phyloP scores from a whole-genome alignment of 2,113 vertebrate species.

The Sinocyclocheilus grahami region DNA sequence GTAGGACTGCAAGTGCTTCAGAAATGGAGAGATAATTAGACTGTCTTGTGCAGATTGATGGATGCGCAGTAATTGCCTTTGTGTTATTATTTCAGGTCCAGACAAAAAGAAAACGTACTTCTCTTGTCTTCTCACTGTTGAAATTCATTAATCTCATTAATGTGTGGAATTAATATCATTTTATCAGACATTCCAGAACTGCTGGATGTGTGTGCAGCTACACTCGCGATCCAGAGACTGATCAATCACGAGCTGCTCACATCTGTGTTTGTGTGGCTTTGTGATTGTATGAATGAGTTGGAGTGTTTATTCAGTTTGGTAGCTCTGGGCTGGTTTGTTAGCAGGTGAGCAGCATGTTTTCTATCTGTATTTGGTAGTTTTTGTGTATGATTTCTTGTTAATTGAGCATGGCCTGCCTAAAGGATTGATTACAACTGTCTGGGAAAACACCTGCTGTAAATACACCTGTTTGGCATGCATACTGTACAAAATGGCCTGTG shows the following conservation, averaged over 20 bases:
- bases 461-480: constrained; percentile 76
- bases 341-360: constrained; percentile 26
- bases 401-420: neutral
- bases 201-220: constrained; percentile 81
- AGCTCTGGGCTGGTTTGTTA: constrained; percentile 14
- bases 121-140: constrained; percentile 80
- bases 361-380: constrained; percentile 60
- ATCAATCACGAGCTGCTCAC: constrained; percentile 53
- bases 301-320: constrained; percentile 26
- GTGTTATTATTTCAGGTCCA: constrained; percentile 92
- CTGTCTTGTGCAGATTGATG: constrained; percentile 88
- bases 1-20: constrained; percentile 85
- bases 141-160: constrained; percentile 99
- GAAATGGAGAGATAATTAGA: constrained; percentile 98
- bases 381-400: neutral
- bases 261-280: constrained; percentile 44
- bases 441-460: constrained; percentile 50
- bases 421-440: constrained; percentile 38
- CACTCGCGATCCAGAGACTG: constrained; percentile 84
- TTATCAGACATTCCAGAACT: constrained; percentile 98
- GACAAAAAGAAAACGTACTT: constrained; percentile 83
- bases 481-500: constrained; percentile 67
- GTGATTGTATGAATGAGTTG: constrained; percentile 1
- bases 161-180: constrained; percentile 99
- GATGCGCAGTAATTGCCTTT: constrained; percentile 98